Evolutionary conservation across 2,888 invertebrate species (phyloP), one percentile per base, ranked within the genome.

Genomic region (Ctenicera cuprea): DNA sequence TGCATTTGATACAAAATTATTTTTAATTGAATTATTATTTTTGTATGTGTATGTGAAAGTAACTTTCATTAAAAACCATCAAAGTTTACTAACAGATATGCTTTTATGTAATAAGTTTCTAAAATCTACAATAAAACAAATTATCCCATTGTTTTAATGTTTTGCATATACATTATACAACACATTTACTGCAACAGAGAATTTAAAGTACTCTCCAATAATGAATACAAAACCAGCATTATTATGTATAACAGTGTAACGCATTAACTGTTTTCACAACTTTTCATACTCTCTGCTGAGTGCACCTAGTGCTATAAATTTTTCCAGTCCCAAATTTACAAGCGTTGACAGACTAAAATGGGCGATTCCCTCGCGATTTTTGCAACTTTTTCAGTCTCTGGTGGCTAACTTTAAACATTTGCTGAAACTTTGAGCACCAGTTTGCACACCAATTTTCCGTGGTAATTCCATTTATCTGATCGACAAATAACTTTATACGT

Each of bases 311-410:
- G 26, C 59, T 43, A 67, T 72, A 66, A 72, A 67, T 72, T 66
- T 52, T 26, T 37, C 37, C 30, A 33, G 48, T 16, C 45, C 43
- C 50, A 52, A 66, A 72, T 72, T 72, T 72, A 61, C 50, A 66
- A 30, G 50, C 26, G 66, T 62, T 48, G 72, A 72, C 72, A 72
- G 18, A 54, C 18, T 65, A 65, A 71, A 71, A 52, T 48, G 71
- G 54, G 54, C 37, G 45, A 71, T 57, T 72, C 72, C 66, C 62
- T 12, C 30, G 50, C 38, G 66, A 72, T 72, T 61, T 67, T 66
- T 52, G 48, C 16, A 72, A 66, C 50, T 71, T 71, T 71, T 64
- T 45, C 16, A 18, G 43, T 61, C 62, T 33, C 65, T 33, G 11
- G 43, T 37, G 69, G 48, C 61, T 22, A 69, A 69, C 69, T 71